These are phyloP conservation scores for Falco berigora DNA, from an alignment of 2,797 vertebrate genomes.

Conservation along the genomic window DNA sequence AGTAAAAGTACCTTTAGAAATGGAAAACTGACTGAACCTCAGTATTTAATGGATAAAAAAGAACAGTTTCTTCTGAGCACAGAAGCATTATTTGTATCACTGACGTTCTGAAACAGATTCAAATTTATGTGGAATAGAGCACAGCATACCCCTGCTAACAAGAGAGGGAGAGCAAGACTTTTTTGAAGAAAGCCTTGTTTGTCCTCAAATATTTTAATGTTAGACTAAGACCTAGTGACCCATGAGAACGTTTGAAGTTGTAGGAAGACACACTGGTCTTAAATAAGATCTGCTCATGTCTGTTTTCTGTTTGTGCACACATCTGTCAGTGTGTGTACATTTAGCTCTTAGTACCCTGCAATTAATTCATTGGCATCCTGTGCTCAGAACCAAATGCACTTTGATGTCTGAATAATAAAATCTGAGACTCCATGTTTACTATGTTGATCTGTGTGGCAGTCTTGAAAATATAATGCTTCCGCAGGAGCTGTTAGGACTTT, in stretches of 20 bases:
- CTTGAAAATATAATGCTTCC: background rate
- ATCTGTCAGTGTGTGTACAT: background rate
- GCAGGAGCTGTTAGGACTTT: background rate
- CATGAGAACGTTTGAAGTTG: background rate
- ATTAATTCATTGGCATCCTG: background rate
- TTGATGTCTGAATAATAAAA: background rate
- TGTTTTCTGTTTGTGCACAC: background rate
- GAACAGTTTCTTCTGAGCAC: background rate
- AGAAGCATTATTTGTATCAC: background rate
- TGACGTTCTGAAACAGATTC: background rate
- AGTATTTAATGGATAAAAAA: background rate
- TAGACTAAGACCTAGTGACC: background rate
- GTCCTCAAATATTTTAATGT: background rate
- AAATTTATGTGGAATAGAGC: background rate
- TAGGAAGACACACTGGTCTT: background rate
- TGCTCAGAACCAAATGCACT: background rate
- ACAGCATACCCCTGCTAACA: background rate
- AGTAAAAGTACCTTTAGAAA: background rate
- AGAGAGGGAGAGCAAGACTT: accelerated
- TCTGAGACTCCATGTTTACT: background rate
- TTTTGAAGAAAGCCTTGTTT: background rate
- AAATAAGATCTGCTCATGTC: background rate
- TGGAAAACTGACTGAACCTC: background rate
- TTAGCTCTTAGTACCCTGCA: background rate
- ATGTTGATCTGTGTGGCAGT: background rate